Conservation (phyloP, 1,140 invertebrate species). For the Drosophila athabasca region DNA sequence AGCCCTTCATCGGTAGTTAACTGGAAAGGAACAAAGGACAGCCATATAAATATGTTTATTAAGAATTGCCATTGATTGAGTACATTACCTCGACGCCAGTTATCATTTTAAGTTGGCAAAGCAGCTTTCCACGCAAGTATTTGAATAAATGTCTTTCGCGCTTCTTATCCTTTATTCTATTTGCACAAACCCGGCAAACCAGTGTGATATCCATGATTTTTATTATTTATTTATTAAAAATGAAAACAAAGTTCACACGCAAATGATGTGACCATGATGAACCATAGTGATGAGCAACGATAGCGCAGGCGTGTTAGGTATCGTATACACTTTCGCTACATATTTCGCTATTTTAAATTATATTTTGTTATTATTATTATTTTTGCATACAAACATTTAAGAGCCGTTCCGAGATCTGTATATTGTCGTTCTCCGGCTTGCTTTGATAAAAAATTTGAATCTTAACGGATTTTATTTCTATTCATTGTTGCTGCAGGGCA, state of each 20-base stretch:
- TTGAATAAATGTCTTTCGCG: slow-evolving; percentile 55
- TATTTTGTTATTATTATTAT: too few relatives aligned
- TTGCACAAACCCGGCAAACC: slow-evolving; percentile 63
- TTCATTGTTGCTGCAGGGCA: too few relatives aligned
- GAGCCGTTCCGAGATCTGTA: too few relatives aligned
- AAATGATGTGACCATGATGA: neutral
- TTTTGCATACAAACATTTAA: too few relatives aligned
- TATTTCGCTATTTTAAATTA: too few relatives aligned
- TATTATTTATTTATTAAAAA: slow-evolving; percentile 3
- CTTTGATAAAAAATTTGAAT: too few relatives aligned
- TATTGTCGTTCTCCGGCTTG: too few relatives aligned
- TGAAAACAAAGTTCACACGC: too few relatives aligned
- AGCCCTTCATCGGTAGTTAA: slow-evolving; percentile 31
- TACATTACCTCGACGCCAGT: slow-evolving; percentile 58
- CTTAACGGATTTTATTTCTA: too few relatives aligned
- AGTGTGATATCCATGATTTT: slow-evolving; percentile 51
- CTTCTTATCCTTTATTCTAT: slow-evolving; percentile 52
- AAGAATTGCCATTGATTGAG: neutral
- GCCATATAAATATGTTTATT: neutral
- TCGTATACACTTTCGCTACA: too few relatives aligned
- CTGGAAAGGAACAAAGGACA: slow-evolving; percentile 14
- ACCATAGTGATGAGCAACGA: neutral
- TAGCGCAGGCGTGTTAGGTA: too few relatives aligned
- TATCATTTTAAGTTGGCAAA: slow-evolving; percentile 46
- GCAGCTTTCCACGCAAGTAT: slow-evolving; percentile 50